Conservation (phyloP, 1,140 invertebrate genomes). For the Triops longicaudatus region DNA sequence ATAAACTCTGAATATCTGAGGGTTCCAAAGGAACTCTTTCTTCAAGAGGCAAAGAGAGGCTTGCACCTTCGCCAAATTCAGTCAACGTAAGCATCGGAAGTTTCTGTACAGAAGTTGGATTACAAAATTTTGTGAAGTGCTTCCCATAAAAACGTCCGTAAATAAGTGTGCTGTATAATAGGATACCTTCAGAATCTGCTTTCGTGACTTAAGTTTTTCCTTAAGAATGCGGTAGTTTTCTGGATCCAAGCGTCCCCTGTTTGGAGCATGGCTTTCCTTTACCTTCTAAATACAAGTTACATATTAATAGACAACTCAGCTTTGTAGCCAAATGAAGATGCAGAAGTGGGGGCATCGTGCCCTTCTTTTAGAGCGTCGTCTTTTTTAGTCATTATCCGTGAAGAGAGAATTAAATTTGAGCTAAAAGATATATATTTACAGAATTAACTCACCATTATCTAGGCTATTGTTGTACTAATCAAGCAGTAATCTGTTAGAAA, state of each 20-base stretch:
- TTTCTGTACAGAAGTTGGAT: slow-evolving; percentile 29
- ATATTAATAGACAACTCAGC: too few species aligned
- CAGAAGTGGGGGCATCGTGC: too few species aligned
- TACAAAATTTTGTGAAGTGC: not conserved
- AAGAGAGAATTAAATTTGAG: too few species aligned
- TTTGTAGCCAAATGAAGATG: too few species aligned
- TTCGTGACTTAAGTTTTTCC: not conserved
- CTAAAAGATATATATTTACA: too few species aligned
- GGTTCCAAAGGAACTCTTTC: slow-evolving; percentile 62
- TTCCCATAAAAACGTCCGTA: too few species aligned
- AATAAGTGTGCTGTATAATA: too few species aligned
- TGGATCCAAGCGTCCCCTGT: not conserved
- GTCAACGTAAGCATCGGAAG: slow-evolving; percentile 34
- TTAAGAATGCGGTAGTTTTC: not conserved
- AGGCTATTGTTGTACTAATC: too few species aligned
- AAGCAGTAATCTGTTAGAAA: too few species aligned
- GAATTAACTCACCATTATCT: too few species aligned
- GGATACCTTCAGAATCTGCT: slow-evolving; percentile 1
- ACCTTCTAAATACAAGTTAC: not conserved
- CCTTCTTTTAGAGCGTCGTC: too few species aligned
- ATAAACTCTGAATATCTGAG: slow-evolving; percentile 69
- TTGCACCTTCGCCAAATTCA: slow-evolving; percentile 32
- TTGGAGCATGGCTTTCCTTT: not conserved
- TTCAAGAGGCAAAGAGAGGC: slow-evolving; percentile 30
- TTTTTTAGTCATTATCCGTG: too few species aligned